A percentile compares a stretch with the other conserved stretches of the same genome.
phyloP scores from a whole-genome alignment of 2,113 vertebrate genomes.

The Hiodon tergisus region DNA sequence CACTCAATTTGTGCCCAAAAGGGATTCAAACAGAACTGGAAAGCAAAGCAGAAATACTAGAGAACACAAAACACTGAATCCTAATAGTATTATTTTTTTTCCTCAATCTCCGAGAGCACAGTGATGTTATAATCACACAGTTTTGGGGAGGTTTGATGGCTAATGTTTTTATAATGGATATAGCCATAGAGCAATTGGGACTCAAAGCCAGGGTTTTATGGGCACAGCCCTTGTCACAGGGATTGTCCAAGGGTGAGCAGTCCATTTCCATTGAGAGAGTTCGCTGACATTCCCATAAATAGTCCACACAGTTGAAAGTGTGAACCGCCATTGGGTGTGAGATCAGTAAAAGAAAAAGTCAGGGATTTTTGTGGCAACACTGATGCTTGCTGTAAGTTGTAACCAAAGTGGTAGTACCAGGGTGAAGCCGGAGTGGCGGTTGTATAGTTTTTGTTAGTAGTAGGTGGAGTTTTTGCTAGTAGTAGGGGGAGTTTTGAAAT shows the following conservation, averaged over 20 bases:
- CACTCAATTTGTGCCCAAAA: too few relatives aligned
- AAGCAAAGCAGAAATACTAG: too few relatives aligned
- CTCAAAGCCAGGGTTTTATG: too few relatives aligned
- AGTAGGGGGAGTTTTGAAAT: slow-evolving; percentile 16
- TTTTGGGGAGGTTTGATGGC: too few relatives aligned
- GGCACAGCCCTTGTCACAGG: background rate
- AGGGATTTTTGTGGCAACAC: background rate
- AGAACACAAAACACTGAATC: background rate
- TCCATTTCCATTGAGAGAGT: background rate
- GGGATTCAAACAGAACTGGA: too few relatives aligned
- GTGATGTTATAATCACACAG: too few relatives aligned
- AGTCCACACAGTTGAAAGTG: background rate
- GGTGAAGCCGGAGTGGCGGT: slow-evolving; percentile 28
- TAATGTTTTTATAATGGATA: too few relatives aligned
- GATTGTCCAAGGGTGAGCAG: background rate
- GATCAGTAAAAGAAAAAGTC: background rate
- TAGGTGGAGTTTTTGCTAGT: slow-evolving; percentile 5
- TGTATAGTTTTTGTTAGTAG: slow-evolving; percentile 25
- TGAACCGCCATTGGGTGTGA: slow-evolving; percentile 7
- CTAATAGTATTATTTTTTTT: too few relatives aligned
- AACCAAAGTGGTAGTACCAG: background rate
- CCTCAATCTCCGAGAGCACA: too few relatives aligned
- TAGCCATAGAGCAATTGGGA: too few relatives aligned
- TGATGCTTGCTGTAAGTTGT: background rate
- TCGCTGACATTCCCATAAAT: background rate